Evolutionary conservation across 2,797 vertebrate genomes (phyloP), one percentile per base, ranked within the genome.

Genomic region (Trachurus trachurus): DNA sequence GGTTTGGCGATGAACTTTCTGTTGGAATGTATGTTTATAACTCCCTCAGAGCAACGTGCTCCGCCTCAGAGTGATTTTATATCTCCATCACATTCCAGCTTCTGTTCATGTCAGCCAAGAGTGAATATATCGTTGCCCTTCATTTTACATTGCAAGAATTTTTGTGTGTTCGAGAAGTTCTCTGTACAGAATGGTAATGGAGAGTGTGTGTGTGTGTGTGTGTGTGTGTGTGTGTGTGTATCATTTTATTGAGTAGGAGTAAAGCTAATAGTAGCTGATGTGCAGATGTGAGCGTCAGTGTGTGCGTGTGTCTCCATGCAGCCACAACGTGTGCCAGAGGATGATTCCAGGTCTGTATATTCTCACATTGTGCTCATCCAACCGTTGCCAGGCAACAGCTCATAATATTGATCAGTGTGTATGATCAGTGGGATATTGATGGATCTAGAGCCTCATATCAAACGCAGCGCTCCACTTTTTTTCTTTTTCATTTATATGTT

Each of bases 391-490:
- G 71, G 89, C 83, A 89, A 87, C 86, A 34, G 19, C 37, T 80
- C 88, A 88, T 86, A 88, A 86, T 86, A 91, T 90, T 90, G 88
- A 91, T 91, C 72, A 64, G 66, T 9, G 1, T 81, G 68, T 88
- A 84, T 91, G 81, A 89, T 86, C 82, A 78, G 73, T 77, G 60
- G 13, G 42, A 71, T 83, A 86, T 84, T 70, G 84, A 85, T 82
- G 81, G 65, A 86, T 84, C n/a, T 66, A 40, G 40, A 80, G 26
- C 17, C 13, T 66, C 5, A 31, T 40, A 61, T 75, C 13, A 70
- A 71, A 71, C 76, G 63, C 71, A 40, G 7, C 75, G 17, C 68
- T 78, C 37, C 54, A 60, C 13, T 22, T 73, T 62, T 9, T 75
- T 60, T 9, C 63, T 73, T 54, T 80, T 26, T 26, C 26, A 56